Conservation (phyloP, 2,113 vertebrate genomes). For the Erythrocercus mccallii region DNA sequence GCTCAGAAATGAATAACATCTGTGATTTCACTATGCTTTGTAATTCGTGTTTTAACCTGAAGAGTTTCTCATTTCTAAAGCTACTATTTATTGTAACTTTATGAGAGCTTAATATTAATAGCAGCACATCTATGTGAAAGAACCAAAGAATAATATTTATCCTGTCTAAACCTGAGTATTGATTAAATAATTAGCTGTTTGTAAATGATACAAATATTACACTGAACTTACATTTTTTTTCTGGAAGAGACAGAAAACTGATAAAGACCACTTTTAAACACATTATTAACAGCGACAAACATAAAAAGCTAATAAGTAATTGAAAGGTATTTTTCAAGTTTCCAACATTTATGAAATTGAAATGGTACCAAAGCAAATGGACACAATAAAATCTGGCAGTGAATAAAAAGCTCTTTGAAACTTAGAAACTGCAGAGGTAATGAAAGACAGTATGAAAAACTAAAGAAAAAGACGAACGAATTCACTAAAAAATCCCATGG, state of each 20-base stretch:
- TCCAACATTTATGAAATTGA: neutral
- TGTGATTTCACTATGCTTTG: neutral
- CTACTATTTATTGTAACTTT: neutral
- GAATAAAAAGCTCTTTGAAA: neutral
- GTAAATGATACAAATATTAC: neutral
- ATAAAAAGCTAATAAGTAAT: neutral
- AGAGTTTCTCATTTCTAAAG: neutral
- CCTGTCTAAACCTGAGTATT: neutral
- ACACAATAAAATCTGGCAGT: neutral
- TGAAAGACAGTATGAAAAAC: neutral
- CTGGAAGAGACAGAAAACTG: neutral
- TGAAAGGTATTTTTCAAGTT: neutral
- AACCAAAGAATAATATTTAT: neutral
- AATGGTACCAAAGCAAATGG: neutral
- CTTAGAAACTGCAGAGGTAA: neutral
- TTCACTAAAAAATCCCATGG: rapidly evolving
- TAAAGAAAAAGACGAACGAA: neutral
- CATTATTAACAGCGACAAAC: neutral
- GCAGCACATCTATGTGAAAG: neutral
- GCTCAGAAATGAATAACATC: neutral
- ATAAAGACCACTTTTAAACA: neutral
- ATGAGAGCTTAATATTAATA: neutral
- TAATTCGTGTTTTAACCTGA: neutral
- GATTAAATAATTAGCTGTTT: neutral
- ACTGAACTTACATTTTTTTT: neutral